Percentiles rank a stretch among this genome's conserved stretches.
Evolutionary conservation across 2,888 invertebrate species (phyloP).

Genomic region (Drosophila prostipennis): DNA sequence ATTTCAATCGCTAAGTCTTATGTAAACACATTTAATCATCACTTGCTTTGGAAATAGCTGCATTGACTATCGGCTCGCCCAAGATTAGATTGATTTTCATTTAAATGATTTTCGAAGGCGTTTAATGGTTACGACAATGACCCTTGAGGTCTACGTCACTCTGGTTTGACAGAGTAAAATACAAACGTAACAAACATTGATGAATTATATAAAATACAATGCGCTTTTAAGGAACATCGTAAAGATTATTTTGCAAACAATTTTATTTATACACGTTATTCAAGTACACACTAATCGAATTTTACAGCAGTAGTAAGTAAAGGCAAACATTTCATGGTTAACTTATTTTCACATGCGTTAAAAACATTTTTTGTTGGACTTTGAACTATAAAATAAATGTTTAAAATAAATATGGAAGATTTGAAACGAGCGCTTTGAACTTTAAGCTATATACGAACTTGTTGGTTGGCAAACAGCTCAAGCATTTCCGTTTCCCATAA

Average conservation of each 20-base stretch:
- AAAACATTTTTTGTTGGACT: background rate
- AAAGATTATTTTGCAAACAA: background rate
- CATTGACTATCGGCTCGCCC: constrained; percentile 18
- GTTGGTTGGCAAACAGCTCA: background rate
- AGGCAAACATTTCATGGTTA: background rate
- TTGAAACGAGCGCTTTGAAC: background rate
- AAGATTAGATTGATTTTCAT: constrained; percentile 35
- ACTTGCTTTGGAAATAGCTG: constrained; percentile 15
- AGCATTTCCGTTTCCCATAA: constrained; percentile 14
- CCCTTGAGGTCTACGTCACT: constrained; percentile 32
- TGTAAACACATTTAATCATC: constrained; percentile 24
- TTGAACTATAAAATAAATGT: background rate
- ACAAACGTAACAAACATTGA: constrained; percentile 7
- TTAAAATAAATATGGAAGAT: background rate
- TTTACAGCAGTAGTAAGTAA: background rate
- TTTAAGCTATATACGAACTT: background rate
- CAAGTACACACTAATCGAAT: background rate
- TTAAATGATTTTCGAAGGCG: constrained; percentile 29
- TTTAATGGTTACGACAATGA: constrained; percentile 34
- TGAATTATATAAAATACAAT: constrained; percentile 19
- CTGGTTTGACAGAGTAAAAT: constrained; percentile 5
- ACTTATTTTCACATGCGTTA: background rate
- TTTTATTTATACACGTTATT: background rate
- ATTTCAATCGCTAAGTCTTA: constrained; percentile 8
- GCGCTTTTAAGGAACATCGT: background rate